Base-by-base conservation (phyloP, 2,888 invertebrate genomes). In the Leucozona laternaria region DNA sequence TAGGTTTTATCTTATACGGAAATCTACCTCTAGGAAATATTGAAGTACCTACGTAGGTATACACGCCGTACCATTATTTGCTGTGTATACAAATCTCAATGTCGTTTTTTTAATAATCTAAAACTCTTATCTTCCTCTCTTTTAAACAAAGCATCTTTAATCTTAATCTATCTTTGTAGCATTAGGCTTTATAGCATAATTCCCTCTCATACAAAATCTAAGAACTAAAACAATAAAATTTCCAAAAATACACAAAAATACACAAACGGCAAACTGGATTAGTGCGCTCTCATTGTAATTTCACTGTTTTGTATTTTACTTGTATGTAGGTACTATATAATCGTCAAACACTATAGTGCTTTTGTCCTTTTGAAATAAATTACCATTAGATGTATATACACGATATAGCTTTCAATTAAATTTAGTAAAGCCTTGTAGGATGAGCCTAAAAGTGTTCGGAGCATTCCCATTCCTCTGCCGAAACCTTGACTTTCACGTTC, bases 371-470 rank as follows among this genome's bases (percentile, higher is more conserved):
- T 43, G 55, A 85, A 62, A 85, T 85, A 85, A 81, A 81, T 85
- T 81, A 81, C 81, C 77, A 85, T 85, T 85, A 85, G 77, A 68
- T 70, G 68, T 25, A 4, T 28, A 48, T 17, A 64, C 62, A 73
- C 77, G 73, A 78, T 81, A 81, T 85, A 85, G 78, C 81, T 81
- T 85, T 85, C 81, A 81, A 85, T 85, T 85, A 81, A 81, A 77
- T 72, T 77, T 31, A 77, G 72, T 60, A 76, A 72, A 62, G 28
- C 57, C 62, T 62, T 43, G 28, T 22, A 53, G 73, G 73, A 78
- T 43, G 78, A 68, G 70, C 28, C 60, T 48, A 20, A 31, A 48
- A 66, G 66, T 66, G 48, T 66, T 66, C 11, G 6, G 20, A 66
- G 48, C 64, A 66, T 66, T 64, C 45, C 22, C 22, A 60, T 22